A percentile compares a stretch with the other conserved stretches of the same genome.
These are phyloP conservation scores for Hirtodrosophila alboralis DNA, from an alignment of 2,888 invertebrate genomes.

Conservation along the genomic window DNA sequence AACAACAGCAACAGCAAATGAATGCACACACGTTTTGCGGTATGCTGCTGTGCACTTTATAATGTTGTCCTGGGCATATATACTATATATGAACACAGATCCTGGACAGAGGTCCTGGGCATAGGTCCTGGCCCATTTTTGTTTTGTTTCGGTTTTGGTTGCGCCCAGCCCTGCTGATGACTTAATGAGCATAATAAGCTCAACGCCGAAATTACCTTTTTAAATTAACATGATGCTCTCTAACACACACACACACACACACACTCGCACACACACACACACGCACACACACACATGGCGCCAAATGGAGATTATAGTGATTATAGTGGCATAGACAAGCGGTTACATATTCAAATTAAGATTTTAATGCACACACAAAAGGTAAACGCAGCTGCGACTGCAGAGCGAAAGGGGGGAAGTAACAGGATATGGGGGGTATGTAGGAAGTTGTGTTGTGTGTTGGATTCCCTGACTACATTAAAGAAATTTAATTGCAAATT, in stretches of 20 bases:
- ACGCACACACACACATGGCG: conserved; percentile 19
- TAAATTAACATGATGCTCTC: conserved; percentile 74
- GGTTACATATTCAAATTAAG: conserved; percentile 76
- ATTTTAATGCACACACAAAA: conserved; percentile 66
- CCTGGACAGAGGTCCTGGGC: conserved; percentile 20
- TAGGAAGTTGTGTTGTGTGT: neutral
- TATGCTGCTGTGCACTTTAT: conserved; percentile 59
- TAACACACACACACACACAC: conserved; percentile 14
- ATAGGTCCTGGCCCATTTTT: conserved; percentile 42
- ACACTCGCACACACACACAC: conserved; percentile 8
- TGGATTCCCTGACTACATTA: conserved; percentile 1
- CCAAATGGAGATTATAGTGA: conserved; percentile 59
- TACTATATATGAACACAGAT: conserved; percentile 31
- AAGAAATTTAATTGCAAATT: conserved; percentile 59
- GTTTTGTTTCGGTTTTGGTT: conserved; percentile 29
- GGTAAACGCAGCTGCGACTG: conserved; percentile 37
- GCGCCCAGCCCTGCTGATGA: conserved; percentile 62
- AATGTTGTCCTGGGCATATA: conserved; percentile 51
- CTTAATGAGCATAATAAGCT: conserved; percentile 80
- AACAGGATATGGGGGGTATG: neutral
- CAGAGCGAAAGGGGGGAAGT: neutral
- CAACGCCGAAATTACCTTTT: conserved; percentile 77
- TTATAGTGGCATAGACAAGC: conserved; percentile 70
- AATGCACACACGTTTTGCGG: conserved; percentile 69
- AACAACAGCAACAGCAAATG: conserved; percentile 59